Evolutionary conservation across 1,140 invertebrate genomes (phyloP).

Genomic region (Odontomachus brunneus): DNA sequence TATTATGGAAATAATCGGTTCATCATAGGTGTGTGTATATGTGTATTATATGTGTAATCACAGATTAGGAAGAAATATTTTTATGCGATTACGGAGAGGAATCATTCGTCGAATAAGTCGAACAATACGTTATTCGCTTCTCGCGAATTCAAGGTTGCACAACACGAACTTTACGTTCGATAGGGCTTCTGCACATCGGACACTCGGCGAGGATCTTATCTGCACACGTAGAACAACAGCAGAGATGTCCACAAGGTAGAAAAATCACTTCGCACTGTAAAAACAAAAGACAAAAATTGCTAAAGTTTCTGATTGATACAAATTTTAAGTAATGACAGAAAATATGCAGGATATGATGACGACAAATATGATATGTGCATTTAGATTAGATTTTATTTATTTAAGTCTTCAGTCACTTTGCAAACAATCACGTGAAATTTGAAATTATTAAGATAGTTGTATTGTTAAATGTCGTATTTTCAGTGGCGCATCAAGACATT

Average conservation of each 20-base stretch:
- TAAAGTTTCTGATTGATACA: conserved; percentile 17
- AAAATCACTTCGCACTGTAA: conserved; percentile 91
- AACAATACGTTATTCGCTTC: conserved; percentile 45
- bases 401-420: too few species aligned
- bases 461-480: too few species aligned
- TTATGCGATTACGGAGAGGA: neutral
- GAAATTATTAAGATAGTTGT: too few species aligned
- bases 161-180: conserved; percentile 89
- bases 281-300: conserved; percentile 67
- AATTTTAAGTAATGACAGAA: neutral
- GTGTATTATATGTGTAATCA: conserved; percentile 25
- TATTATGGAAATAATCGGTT: conserved; percentile 37
- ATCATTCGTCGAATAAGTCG: conserved; percentile 6
- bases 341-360: too few species aligned
- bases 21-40: neutral
- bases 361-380: too few species aligned
- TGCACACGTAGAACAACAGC: conserved; percentile 90
- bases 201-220: conserved; percentile 87
- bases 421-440: too few species aligned
- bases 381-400: too few species aligned
- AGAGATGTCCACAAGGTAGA: conserved; percentile 94
- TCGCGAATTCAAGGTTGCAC: conserved; percentile 82
- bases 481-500: too few species aligned
- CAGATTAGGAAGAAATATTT: conserved; percentile 37
- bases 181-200: conserved; percentile 91